Conservation (phyloP, 2,888 invertebrate species). For the Omphaloscelis lunosa region DNA sequence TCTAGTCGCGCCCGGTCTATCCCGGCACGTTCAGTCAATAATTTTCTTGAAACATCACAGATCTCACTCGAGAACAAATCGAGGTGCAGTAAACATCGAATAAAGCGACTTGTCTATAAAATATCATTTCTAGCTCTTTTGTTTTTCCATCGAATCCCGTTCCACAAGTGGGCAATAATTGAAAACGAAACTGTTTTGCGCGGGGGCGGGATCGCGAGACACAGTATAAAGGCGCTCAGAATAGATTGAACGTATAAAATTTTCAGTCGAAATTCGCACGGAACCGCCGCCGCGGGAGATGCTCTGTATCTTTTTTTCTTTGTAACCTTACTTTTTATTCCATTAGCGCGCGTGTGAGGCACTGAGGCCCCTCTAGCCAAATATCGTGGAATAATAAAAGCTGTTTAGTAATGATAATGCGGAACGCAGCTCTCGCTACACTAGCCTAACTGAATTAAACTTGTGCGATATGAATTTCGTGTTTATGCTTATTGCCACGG, state of each 20-base stretch:
- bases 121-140: conserved; percentile 89
- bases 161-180: conserved; percentile 91
- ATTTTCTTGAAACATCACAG: conserved; percentile 88
- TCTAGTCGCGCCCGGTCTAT: conserved; percentile 77
- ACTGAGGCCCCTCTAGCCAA: conserved; percentile 89
- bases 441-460: conserved; percentile 87
- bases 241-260: conserved; percentile 91
- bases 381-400: conserved; percentile 90
- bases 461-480: conserved; percentile 81
- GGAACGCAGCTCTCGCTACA: conserved; percentile 83
- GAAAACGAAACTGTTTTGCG: conserved; percentile 90
- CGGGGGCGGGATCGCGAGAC: conserved; percentile 87
- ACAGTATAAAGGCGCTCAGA: conserved; percentile 89
- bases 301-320: conserved; percentile 90
- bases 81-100: conserved; percentile 88
- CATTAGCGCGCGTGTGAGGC: conserved; percentile 89
- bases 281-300: conserved; percentile 88
- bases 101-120: conserved; percentile 89
- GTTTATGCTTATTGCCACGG: conserved; percentile 80
- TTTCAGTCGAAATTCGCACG: conserved; percentile 90
- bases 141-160: conserved; percentile 88
- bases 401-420: conserved; percentile 90
- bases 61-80: conserved; percentile 87
- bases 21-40: conserved; percentile 89
- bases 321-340: conserved; percentile 91